Conservation (phyloP, 2,113 vertebrate genomes). For the Chloebia gouldiae region DNA sequence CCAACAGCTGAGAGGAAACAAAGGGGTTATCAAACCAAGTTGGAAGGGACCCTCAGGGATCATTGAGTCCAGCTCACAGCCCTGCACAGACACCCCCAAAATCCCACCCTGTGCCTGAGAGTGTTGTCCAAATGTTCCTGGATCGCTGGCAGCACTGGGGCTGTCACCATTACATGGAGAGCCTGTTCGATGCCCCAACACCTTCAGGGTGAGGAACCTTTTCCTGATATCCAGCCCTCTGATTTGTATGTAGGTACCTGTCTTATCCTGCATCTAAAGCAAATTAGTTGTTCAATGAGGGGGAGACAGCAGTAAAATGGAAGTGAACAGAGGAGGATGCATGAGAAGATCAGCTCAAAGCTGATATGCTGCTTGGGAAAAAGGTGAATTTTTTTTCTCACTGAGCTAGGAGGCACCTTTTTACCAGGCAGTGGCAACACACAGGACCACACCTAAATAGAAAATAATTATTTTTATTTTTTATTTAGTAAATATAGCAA, state of each 20-base stretch:
- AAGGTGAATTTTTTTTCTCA: not conserved
- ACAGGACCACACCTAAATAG: not conserved
- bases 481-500: not conserved
- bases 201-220: not conserved
- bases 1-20: rapidly evolving
- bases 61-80: rapidly evolving
- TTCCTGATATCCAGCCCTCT: not conserved
- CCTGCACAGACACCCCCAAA: not conserved
- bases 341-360: not conserved
- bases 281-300: not conserved
- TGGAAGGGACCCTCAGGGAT: not conserved
- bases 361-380: not conserved
- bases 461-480: not conserved
- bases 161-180: not conserved
- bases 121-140: rapidly evolving
- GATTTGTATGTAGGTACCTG: not conserved
- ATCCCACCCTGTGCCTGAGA: not conserved
- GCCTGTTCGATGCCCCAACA: rapidly evolving
- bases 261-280: not conserved
- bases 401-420: not conserved
- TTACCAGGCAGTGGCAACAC: not conserved
- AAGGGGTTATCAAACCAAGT: not conserved
- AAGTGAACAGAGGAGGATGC: not conserved
- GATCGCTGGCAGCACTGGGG: not conserved
- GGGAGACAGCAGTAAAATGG: not conserved